Conservation (phyloP, 2,888 invertebrate species). For the Leucania comma region DNA sequence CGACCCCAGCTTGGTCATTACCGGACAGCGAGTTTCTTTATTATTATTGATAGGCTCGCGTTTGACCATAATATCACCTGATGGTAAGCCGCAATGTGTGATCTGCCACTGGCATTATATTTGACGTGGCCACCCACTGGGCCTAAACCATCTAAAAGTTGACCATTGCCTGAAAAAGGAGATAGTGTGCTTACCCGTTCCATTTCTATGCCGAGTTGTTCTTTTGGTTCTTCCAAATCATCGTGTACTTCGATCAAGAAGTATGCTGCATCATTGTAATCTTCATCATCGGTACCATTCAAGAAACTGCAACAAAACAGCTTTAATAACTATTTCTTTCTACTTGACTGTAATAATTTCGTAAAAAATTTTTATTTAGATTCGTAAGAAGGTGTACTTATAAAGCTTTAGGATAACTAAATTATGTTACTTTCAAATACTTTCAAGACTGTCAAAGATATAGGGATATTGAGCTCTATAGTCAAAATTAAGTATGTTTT, state of each 20-base stretch:
- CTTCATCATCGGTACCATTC: slow-evolving; percentile 83
- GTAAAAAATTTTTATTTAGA: background rate
- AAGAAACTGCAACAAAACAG: slow-evolving; percentile 68
- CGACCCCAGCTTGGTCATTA: no score
- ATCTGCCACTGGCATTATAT: background rate
- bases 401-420: no score
- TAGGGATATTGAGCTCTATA: no score
- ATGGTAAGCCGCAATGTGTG: no score
- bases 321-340: background rate
- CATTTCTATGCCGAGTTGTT: slow-evolving; percentile 94
- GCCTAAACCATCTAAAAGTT: background rate
- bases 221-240: slow-evolving; percentile 93
- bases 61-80: no score
- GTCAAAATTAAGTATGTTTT: no score
- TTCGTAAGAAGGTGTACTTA: background rate
- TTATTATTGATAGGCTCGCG: no score
- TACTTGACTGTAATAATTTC: no score
- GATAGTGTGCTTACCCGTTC: slow-evolving; percentile 87
- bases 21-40: no score
- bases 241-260: slow-evolving; percentile 93
- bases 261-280: slow-evolving; percentile 90
- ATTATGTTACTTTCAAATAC: no score
- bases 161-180: background rate
- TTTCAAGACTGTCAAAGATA: background rate
- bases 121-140: no score